phyloP scores from a whole-genome alignment of 2,888 invertebrate genomes.

The Hirtodrosophila confusa region DNA sequence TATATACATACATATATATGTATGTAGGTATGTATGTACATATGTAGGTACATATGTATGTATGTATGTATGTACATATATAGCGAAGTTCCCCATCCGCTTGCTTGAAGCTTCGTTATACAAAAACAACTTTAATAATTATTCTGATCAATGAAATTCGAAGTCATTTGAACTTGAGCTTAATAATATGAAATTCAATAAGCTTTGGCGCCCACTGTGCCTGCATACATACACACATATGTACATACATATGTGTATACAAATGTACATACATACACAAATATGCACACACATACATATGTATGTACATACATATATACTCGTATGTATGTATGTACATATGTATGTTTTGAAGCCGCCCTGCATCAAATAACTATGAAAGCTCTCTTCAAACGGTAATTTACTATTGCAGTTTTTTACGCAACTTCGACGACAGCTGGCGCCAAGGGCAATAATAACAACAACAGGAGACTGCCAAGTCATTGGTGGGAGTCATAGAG shows the following conservation, averaged over 20 bases:
- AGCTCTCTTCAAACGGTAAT: conserved; percentile 21
- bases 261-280: too few species aligned
- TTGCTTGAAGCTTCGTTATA: too few species aligned
- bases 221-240: too few species aligned
- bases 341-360: conserved; percentile 2
- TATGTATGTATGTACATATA: too few species aligned
- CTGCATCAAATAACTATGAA: conserved; percentile 41
- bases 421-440: conserved; percentile 8
- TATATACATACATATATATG: too few species aligned
- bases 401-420: conserved; percentile 41
- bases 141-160: conserved; percentile 11
- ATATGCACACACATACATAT: too few species aligned
- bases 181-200: conserved; percentile 22
- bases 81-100: too few species aligned
- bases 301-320: too few species aligned
- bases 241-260: too few species aligned
- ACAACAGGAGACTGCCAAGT: conserved; percentile 6
- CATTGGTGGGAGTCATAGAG: not conserved
- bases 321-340: too few species aligned
- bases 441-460: conserved; percentile 21
- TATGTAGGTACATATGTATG: not conserved
- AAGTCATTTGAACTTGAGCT: not conserved
- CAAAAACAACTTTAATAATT: too few species aligned
- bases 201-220: conserved; percentile 24
- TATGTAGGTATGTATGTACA: too few species aligned